Percentiles rank a stretch among this genome's conserved stretches.
Evolutionary conservation across 2,888 invertebrate species (phyloP).

Genomic region (Sphaerophoria taeniata): DNA sequence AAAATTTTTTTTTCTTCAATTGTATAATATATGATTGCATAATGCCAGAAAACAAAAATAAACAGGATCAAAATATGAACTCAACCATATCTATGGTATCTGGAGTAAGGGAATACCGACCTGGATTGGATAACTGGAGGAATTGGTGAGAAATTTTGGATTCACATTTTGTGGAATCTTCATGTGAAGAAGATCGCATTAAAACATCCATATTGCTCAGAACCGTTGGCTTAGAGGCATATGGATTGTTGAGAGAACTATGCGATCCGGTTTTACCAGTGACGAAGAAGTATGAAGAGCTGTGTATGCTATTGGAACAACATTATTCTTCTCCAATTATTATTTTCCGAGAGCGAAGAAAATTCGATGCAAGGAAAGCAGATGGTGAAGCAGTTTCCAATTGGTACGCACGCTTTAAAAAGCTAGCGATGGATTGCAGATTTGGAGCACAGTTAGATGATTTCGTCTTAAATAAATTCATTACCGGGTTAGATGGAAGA

Average conservation of each 20-base stretch:
- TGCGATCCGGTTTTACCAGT: slow-evolving; percentile 57
- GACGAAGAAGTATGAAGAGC: slow-evolving; percentile 29
- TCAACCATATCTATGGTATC: background rate
- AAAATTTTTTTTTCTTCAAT: background rate
- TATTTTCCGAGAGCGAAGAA: slow-evolving; percentile 39
- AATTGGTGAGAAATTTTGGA: slow-evolving; percentile 50
- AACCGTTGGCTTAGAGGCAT: slow-evolving; percentile 60
- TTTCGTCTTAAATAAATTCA: slow-evolving; percentile 36
- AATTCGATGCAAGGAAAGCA: too few relatives aligned
- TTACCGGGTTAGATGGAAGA: slow-evolving; percentile 10
- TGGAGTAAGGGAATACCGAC: slow-evolving; percentile 15
- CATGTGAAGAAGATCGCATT: slow-evolving; percentile 50
- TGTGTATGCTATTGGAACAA: slow-evolving; percentile 12
- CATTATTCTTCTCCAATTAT: slow-evolving; percentile 46
- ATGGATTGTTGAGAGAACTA: slow-evolving; percentile 56
- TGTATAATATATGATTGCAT: background rate
- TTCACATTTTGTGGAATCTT: slow-evolving; percentile 52
- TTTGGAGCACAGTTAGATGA: slow-evolving; percentile 8
- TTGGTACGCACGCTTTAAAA: slow-evolving; percentile 1
- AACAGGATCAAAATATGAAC: background rate
- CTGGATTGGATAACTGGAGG: slow-evolving; percentile 49
- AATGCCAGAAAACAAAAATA: background rate
- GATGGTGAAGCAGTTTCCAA: background rate
- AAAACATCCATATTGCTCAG: slow-evolving; percentile 63
- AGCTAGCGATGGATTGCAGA: background rate